These are phyloP conservation scores for Ochotona curzoniae DNA, from an alignment of 2,113 vertebrate species.

Conservation along the genomic window DNA sequence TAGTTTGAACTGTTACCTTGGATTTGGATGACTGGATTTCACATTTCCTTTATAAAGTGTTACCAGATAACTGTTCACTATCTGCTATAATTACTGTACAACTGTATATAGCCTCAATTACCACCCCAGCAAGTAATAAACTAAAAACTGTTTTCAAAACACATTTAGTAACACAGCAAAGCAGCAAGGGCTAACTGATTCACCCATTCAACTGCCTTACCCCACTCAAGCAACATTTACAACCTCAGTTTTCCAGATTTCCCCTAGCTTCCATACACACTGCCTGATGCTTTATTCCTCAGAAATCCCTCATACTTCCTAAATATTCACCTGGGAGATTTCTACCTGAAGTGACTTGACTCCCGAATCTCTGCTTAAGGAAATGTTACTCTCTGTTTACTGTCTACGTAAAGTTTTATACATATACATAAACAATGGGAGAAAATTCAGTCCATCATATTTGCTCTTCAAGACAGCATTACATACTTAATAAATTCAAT, in stretches of 20 bases:
- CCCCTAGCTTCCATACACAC: neutral
- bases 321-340: conserved; percentile 16
- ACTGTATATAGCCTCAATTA: neutral
- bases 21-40: neutral
- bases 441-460: neutral
- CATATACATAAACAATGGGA: neutral
- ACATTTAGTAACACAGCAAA: conserved; percentile 12
- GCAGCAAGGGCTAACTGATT: neutral
- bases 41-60: neutral
- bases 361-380: neutral
- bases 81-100: neutral
- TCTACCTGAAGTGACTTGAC: neutral
- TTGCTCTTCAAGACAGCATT: neutral
- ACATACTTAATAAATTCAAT: neutral
- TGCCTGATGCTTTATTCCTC: neutral
- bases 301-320: neutral
- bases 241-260: conserved; percentile 24
- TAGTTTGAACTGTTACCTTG: neutral
- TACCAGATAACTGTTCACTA: neutral
- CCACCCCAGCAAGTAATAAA: neutral
- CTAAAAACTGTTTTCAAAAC: neutral
- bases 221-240: neutral
- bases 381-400: conserved; percentile 16
- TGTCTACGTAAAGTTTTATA: conserved; percentile 1
- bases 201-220: neutral